Conservation (phyloP, 2,113 vertebrate species). For the Anseranas semipalmata region DNA sequence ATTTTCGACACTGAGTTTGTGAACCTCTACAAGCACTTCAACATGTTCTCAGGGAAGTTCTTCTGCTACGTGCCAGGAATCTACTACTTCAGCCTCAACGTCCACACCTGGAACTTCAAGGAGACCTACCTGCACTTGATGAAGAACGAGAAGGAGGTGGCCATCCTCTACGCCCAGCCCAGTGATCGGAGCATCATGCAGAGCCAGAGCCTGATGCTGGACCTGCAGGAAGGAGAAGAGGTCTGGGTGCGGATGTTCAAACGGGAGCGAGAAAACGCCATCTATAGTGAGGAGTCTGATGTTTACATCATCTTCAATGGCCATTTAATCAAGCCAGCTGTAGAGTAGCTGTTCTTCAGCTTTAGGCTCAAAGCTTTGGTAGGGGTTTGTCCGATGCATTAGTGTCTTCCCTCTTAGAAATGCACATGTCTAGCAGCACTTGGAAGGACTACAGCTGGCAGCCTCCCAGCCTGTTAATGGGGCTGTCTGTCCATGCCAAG, state of each 20-base stretch:
- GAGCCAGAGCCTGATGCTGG: conserved; percentile 88
- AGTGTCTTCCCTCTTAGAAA: not conserved
- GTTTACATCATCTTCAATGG: conserved; percentile 86
- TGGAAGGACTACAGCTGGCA: not conserved
- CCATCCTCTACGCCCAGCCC: conserved; percentile 87
- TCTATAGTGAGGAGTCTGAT: conserved; percentile 86
- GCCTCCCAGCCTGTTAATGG: not conserved
- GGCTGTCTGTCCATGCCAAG: not conserved
- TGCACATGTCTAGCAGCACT: rapidly evolving
- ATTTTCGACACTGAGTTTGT: conserved; percentile 86
- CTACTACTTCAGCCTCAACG: conserved; percentile 88
- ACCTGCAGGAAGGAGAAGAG: conserved; percentile 79
- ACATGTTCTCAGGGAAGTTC: conserved; percentile 89
- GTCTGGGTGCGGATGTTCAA: conserved; percentile 88
- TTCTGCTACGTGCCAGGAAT: conserved; percentile 82
- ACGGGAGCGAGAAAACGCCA: conserved; percentile 82
- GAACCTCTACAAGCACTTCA: conserved; percentile 85
- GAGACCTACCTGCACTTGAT: conserved; percentile 90
- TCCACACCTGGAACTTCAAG: conserved; percentile 90
- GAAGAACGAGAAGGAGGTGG: conserved; percentile 77
- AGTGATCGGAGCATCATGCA: conserved; percentile 89
- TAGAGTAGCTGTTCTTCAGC: conserved; percentile 46
- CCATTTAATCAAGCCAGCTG: conserved; percentile 80
- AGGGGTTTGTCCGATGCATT: not conserved
- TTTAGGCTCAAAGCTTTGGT: not conserved